Evolutionary conservation across 2,797 vertebrate genomes (phyloP), one percentile per base, ranked within the genome.

Genomic region (Pipistrellus pipistrellus): DNA sequence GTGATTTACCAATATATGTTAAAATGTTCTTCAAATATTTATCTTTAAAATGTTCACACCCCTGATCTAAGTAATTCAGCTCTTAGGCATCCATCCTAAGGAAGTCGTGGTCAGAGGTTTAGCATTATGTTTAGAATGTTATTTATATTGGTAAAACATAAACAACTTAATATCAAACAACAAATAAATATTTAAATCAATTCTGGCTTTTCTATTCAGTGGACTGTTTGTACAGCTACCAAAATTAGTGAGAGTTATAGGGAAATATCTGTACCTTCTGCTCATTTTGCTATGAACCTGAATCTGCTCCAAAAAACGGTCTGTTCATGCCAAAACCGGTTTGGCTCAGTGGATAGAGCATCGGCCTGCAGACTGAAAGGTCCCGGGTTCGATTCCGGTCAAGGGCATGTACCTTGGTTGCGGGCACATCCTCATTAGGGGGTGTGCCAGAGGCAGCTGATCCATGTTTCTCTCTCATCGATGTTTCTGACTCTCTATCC

Each of bases 21-120:
- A 94, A 94, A 95, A 85, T 66, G 32, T 93, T 96, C 86, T 96
- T 90, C 76, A 96, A 83, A 93, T 95, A 80, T 73, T 93, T 95
- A 78, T 84, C 13, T 94, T 92, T 86, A 30, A 95, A 93, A 93
- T 86, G 55, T 83, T 94, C 35, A 64, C 69, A 66, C 27, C 15
- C 72, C 82, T 88, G 32, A 90, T 88, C 85, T 97, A 85, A 92
- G 75, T 90, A 94, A 94, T 90, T 94, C 62, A 90, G 48, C 64
- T 83, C 30, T 71, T 94, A 90, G 53, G 85, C 53, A 88, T 95
- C 75, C 92, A 94, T 85, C 41, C 66, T 92, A 83, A 85, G 78
- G 86, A 96, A 90, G 75, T 71, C 83, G 94, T 55, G 20, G 53
- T 92, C 82, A 93, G 75, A 95, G 83, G 38, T 76, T 96, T 68